Evolutionary conservation across 2,113 vertebrate species (phyloP), one percentile per base, ranked within the genome.

Genomic region (Neomonachus schauinslandi): DNA sequence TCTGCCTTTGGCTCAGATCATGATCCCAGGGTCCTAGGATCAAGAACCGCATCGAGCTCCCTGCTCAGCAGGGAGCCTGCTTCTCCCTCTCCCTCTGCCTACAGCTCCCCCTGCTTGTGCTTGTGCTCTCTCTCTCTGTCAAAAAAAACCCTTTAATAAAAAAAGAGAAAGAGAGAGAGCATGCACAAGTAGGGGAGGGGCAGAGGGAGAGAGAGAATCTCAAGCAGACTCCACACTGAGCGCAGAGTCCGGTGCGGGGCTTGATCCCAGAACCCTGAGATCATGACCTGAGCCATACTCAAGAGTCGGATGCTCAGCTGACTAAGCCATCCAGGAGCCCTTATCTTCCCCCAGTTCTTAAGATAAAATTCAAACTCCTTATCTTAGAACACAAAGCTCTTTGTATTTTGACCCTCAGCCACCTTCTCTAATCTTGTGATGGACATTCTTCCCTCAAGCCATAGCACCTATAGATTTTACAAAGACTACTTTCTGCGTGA

Each of bases 361-460:
- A 89, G 31, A 63, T 97, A 94, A 91, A 63, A 92, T 84, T 71
- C 94, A 92, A 77, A 36, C 13, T 81, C 39, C 51, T 92, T 84
- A 26, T 93, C 93, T 94, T 95, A 85, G 49, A 85, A 67, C 39
- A 81, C 28, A 55, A 79, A 95, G 31, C 18, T 69, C 15, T 91
- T 53, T 6, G 15, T 88, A n/a, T 76, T 97, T 81, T 96, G 51
- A 91, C 51, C 8, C 36, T 92, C 57, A 81, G 16, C 33, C 13
- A 61, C 16, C 16, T 31, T 97, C 74, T 95, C 31, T 94, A 63
- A 94, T 93, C 72, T 49, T 89, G 15, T 61, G 72, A 42, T 69
- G 31, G 42, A 6, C 42, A 59, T 7, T 82, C 72, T 86, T 93
- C 13, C 67, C 13, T 87, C 42, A 87, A 71, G 42, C 84, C 46